These are phyloP conservation scores for Falco naumanni DNA, from an alignment of 2,797 vertebrate species.

Conservation along the genomic window DNA sequence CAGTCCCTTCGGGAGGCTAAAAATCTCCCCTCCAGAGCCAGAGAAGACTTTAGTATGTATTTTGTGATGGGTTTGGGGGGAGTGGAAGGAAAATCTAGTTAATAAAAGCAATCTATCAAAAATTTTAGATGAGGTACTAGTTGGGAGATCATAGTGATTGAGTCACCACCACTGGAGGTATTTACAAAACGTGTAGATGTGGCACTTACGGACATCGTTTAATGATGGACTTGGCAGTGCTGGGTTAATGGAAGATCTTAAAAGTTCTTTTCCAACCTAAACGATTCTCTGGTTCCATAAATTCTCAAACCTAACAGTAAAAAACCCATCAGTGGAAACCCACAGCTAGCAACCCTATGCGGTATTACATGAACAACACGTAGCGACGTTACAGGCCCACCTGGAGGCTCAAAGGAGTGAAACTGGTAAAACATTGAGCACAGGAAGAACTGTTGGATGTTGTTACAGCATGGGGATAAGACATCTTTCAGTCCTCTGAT, in stretches of 20 bases:
- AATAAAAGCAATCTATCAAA: not conserved
- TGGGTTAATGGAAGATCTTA: too few species aligned
- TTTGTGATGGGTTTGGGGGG: not conserved
- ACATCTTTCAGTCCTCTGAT: not conserved
- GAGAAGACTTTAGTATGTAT: not conserved
- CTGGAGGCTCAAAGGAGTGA: not conserved
- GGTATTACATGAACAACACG: not conserved
- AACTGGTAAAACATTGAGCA: not conserved
- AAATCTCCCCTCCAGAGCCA: not conserved
- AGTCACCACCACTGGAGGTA: too few species aligned
- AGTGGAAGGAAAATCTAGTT: not conserved
- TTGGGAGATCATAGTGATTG: not conserved
- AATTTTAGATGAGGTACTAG: not conserved
- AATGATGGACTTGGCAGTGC: too few species aligned
- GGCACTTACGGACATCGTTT: too few species aligned
- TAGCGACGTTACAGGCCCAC: not conserved
- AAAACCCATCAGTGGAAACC: not conserved
- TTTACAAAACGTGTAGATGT: too few species aligned
- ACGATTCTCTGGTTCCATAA: not conserved
- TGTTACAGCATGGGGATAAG: not conserved
- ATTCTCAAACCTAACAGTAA: not conserved
- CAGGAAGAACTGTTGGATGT: not conserved
- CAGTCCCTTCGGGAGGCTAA: not conserved
- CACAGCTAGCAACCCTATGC: accelerated
- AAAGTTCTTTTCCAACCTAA: too few species aligned